Base-by-base conservation (phyloP, 2,797 vertebrate species). In the Sciaenops ocellatus region DNA sequence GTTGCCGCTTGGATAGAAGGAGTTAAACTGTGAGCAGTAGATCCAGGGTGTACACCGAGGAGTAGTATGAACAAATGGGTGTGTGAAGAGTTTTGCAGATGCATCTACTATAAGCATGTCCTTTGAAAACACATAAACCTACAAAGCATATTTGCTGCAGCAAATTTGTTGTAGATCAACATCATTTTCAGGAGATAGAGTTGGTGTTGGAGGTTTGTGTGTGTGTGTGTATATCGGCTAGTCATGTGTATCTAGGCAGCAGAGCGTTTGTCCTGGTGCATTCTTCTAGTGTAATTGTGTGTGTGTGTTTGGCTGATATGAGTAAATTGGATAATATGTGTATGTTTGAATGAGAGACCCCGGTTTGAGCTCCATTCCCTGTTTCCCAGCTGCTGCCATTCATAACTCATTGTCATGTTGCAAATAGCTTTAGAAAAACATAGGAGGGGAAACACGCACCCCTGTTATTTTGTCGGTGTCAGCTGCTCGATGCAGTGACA, bases 381-480 rank as follows among this genome's bases (percentile, higher is more conserved):
- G 7, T 69, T 73, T 71, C 69, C 81, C 59, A 76, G 78, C 73
- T 64, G 61, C 46, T 68, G 67, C 61, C 69, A 63, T 50, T 81
- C 79, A 85, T 84, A 85, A 82, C 47, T 66, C 79, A 78, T 68
- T 85, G 87, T 69, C 87, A 69, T 65, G 70, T 78, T 42, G 22
- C 38, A 41, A 85, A 87, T 82, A 28, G 71, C 52, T 74, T 70
- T 11, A 22, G 73, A 85, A 79, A 38, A 80, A 78, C 69, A 69
- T 30, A 28, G 48, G 41, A 46, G 81, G 77, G 34, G 70, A 79
- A 87, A 84, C 64, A 13, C 5, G 4, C 10, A 22, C 17, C 69
- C 26, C 61, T 86, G 82, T 86, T 89, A 85, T 89, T 92, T 88
- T 85, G 86, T 90, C 80, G 81, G 64, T 80, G 82, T 79, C 86